A percentile compares a stretch with the other conserved stretches of the same genome.
Evolutionary conservation across 1,140 invertebrate species (phyloP).

Genomic region (Lamellibrachia luymesi): DNA sequence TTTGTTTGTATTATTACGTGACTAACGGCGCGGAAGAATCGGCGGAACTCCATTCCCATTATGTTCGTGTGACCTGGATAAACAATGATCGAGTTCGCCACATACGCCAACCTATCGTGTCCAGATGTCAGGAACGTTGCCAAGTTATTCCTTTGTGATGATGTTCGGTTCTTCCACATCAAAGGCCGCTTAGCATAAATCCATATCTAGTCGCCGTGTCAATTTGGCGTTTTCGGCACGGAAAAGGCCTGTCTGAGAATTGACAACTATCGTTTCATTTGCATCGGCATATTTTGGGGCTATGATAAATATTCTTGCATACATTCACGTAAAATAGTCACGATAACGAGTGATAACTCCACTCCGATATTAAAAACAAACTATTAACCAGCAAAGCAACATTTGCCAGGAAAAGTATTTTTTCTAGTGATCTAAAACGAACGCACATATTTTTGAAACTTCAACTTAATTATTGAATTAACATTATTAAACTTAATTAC

Average conservation of each 20-base stretch:
- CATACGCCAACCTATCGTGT: background rate
- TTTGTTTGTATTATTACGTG: background rate
- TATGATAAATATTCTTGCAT: background rate
- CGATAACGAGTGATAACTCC: background rate
- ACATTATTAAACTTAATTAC: no score
- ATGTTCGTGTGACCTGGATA: background rate
- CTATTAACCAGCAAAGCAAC: background rate
- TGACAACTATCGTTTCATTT: background rate
- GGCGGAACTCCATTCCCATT: background rate
- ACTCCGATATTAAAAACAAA: background rate
- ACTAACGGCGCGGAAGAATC: slow-evolving; percentile 3
- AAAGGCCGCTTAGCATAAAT: background rate
- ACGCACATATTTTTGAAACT: background rate
- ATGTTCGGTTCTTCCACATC: background rate
- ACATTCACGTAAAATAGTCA: background rate
- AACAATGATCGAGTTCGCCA: background rate
- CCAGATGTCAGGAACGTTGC: background rate
- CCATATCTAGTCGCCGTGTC: background rate
- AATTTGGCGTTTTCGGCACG: background rate
- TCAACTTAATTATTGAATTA: no score
- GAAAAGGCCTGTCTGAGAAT: background rate
- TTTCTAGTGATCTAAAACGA: background rate
- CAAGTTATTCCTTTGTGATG: background rate
- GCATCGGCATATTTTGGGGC: background rate
- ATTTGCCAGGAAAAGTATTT: background rate